phyloP scores from a whole-genome alignment of 2,888 invertebrate species.

The Carterocephalus palaemon region DNA sequence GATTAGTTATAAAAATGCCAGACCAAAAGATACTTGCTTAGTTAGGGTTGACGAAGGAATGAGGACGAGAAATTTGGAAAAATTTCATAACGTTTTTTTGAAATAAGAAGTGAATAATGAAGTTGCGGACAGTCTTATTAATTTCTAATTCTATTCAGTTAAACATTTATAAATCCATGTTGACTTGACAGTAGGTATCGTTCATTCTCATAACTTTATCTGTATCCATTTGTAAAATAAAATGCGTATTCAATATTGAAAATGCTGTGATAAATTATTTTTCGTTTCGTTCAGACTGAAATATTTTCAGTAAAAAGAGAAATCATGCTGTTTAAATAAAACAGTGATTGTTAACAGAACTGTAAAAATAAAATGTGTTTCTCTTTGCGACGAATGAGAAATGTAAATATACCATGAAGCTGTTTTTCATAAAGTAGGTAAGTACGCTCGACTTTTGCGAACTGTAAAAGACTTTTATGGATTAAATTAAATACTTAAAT shows the following conservation, averaged over 20 bases:
- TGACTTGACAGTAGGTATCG: not conserved
- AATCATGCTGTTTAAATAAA: slow-evolving; percentile 9
- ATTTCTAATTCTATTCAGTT: slow-evolving; percentile 3
- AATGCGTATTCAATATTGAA: too few species aligned
- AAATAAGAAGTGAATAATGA: too few species aligned
- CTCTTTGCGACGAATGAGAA: slow-evolving; percentile 16
- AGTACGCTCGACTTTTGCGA: slow-evolving; percentile 2
- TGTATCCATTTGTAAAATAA: too few species aligned
- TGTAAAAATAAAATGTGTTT: slow-evolving; percentile 20
- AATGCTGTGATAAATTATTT: not conserved
- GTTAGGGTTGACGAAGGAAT: too few species aligned
- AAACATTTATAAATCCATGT: slow-evolving; percentile 3
- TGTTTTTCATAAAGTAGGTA: slow-evolving; percentile 7
- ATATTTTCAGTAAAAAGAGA: slow-evolving; percentile 7
- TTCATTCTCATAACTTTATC: too few species aligned
- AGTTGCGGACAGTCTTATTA: too few species aligned
- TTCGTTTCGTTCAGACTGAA: slow-evolving; percentile 1
- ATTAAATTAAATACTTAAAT: too few species aligned
- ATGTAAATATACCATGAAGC: slow-evolving; percentile 20
- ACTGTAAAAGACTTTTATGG: too few species aligned
- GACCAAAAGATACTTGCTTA: too few species aligned
- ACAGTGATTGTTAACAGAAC: slow-evolving; percentile 18
- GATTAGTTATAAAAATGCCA: too few species aligned
- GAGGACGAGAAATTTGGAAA: too few species aligned
- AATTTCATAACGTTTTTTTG: too few species aligned